Evolutionary conservation across 35 echinoderm and acorn worm genomes (phyloP).

Genomic region (Hemicentrotus pulcherrimus): DNA sequence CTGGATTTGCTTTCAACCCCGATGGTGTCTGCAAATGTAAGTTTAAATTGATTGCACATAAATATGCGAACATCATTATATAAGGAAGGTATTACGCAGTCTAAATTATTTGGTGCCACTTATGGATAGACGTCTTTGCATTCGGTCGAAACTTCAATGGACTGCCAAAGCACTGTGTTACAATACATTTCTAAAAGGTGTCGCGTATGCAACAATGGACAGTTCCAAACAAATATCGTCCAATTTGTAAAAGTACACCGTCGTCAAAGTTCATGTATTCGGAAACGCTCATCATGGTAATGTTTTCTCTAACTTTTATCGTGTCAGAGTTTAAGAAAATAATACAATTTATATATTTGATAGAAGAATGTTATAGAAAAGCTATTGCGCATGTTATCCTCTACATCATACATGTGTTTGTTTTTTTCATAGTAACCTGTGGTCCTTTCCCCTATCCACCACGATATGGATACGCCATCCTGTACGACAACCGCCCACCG

Average conservation of each 20-base stretch:
- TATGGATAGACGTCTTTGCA: neutral
- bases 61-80: neutral
- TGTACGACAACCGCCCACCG: neutral
- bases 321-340: no score
- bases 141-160: no score
- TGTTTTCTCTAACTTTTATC: no score
- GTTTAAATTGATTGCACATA: neutral
- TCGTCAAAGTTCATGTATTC: no score
- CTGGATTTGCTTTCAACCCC: neutral
- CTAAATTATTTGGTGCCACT: neutral
- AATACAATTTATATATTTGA: no score
- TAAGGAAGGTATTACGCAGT: neutral
- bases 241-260: no score
- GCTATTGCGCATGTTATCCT: neutral
- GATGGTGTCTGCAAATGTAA: constrained; percentile 14
- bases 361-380: neutral
- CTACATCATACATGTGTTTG: neutral
- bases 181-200: constrained; percentile 23
- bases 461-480: constrained; percentile 4
- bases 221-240: neutral
- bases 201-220: constrained; percentile 50
- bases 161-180: no score
- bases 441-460: constrained; percentile 34
- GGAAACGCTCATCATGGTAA: no score
- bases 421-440: constrained; percentile 36